Evolutionary conservation across 1,140 invertebrate species (phyloP).

Genomic region (Polypedilum vanderplanki): DNA sequence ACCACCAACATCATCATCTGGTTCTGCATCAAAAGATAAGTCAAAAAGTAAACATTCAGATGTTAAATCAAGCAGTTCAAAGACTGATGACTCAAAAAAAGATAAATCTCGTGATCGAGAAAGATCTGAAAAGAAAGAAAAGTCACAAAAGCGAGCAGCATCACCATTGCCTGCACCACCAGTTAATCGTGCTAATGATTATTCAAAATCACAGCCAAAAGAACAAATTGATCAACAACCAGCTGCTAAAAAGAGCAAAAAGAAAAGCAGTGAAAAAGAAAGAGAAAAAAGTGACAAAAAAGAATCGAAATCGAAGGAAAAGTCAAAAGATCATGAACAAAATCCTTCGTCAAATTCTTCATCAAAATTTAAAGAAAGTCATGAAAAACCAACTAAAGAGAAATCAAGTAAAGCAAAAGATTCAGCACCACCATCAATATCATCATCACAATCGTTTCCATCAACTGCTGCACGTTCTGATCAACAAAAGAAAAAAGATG

Average conservation of each 20-base stretch:
- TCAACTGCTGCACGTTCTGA: conserved; percentile 40
- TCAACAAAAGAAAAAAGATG: conserved; percentile 50
- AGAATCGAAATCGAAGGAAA: conserved; percentile 46
- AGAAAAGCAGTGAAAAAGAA: conserved; percentile 50
- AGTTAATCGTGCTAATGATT: not conserved
- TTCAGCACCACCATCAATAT: conserved; percentile 42
- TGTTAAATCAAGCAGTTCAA: not conserved
- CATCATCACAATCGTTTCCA: conserved; percentile 35
- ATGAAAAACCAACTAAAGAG: conserved; percentile 40
- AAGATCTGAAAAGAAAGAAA: conserved; percentile 36
- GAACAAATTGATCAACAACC: not conserved
- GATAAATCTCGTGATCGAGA: not conserved
- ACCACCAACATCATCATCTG: not conserved
- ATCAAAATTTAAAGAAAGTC: conserved; percentile 46
- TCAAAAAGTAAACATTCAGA: not conserved
- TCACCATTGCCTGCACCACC: conserved; percentile 37
- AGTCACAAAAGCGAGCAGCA: conserved; percentile 35
- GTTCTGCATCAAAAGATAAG: not conserved
- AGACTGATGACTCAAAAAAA: not conserved
- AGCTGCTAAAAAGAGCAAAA: conserved; percentile 44
- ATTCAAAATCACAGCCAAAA: not conserved
- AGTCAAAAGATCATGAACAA: conserved; percentile 39
- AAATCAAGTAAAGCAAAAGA: conserved; percentile 40
- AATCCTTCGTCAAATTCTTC: conserved; percentile 44
- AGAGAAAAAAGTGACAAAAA: conserved; percentile 49